Conservation (phyloP, 2,888 invertebrate species). For the Synanthedon tipuliformis region DNA sequence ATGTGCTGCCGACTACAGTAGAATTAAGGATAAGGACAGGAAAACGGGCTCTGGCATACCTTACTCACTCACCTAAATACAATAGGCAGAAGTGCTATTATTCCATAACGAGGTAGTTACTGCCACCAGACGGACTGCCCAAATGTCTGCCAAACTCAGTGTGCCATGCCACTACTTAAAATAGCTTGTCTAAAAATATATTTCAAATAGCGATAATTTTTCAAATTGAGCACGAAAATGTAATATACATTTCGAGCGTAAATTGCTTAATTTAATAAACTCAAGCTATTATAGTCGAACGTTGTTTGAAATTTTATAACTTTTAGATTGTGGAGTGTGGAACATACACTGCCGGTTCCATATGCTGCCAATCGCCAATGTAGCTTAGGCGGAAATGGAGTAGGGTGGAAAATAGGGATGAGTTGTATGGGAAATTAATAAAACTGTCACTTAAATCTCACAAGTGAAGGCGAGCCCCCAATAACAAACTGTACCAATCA, state of each 20-base stretch:
- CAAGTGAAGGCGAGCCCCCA: conserved; percentile 57
- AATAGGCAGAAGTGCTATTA: no score
- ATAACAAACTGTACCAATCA: conserved; percentile 19
- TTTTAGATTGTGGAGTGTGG: conserved; percentile 14
- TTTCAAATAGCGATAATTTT: no score
- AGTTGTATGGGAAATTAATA: conserved; percentile 76
- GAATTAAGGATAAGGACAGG: no score
- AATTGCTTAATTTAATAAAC: background rate
- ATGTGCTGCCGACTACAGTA: no score
- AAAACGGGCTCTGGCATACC: no score
- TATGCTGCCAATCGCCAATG: conserved; percentile 48
- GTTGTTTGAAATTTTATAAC: conserved; percentile 18
- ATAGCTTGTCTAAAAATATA: no score
- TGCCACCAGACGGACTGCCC: no score
- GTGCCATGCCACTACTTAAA: no score
- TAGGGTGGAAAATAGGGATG: conserved; percentile 60
- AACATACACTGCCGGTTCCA: conserved; percentile 40
- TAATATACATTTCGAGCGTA: background rate
- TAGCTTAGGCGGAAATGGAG: conserved; percentile 51
- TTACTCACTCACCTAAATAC: no score
- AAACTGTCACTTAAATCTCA: conserved; percentile 78
- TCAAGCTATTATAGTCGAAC: background rate
- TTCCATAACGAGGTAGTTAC: no score
- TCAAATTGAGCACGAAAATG: no score
- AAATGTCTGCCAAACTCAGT: no score